Conservation (phyloP, 2,888 invertebrate genomes). For the Bembecia ichneumoniformis region DNA sequence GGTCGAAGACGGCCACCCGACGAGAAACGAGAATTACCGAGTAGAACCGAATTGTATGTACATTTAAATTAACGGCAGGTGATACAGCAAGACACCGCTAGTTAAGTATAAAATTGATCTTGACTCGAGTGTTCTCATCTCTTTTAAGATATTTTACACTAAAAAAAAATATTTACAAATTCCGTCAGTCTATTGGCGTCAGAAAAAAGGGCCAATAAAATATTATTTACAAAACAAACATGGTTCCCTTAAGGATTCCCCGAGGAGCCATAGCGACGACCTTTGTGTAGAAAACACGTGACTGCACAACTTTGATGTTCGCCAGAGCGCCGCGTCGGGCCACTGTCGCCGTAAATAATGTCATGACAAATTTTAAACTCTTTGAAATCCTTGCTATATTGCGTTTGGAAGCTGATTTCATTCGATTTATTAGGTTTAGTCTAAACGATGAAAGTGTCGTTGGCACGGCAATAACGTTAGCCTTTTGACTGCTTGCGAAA, state of each 20-base stretch:
- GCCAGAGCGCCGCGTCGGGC: conserved; percentile 23
- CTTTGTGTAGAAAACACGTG: conserved; percentile 47
- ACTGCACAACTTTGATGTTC: conserved; percentile 39
- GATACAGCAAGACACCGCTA: no score
- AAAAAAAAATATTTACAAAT: no score
- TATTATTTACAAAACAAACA: conserved; percentile 64
- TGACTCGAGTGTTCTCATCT: no score
- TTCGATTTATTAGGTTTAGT: conserved; percentile 50
- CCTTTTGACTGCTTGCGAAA: conserved; percentile 25
- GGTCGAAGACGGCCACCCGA: no score
- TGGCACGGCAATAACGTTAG: conserved; percentile 21
- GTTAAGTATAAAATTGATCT: no score
- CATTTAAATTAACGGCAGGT: no score
- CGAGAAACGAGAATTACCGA: no score
- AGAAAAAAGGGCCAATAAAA: conserved; percentile 35
- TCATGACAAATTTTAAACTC: conserved; percentile 63
- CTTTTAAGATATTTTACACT: no score
- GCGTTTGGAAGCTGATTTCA: conserved; percentile 37
- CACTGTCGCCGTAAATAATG: conserved; percentile 56
- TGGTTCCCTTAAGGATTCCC: conserved; percentile 51
- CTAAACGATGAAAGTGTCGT: conserved; percentile 25
- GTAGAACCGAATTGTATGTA: no score
- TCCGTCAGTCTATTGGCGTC: neutral
- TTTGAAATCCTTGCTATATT: conserved; percentile 45
- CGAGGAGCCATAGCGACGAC: conserved; percentile 43